Evolutionary conservation across 1,140 invertebrate genomes (phyloP).

Genomic region (Akabosia matsudoensis): DNA sequence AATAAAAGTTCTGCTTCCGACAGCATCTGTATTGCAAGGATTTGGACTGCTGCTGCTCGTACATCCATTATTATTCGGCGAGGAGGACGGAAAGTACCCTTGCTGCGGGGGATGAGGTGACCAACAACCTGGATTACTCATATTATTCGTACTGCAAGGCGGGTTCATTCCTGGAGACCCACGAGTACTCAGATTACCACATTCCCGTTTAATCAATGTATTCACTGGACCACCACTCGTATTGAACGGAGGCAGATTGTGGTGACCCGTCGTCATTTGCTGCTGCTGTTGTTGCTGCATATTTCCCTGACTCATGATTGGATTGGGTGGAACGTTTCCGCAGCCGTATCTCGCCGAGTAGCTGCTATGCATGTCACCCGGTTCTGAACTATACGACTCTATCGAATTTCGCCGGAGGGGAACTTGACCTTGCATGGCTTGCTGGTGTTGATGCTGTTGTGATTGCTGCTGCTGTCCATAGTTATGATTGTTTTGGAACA

Average conservation of each 20-base stretch:
- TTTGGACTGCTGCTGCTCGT: constrained; percentile 13
- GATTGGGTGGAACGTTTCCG: constrained; percentile 2
- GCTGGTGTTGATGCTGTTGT: constrained; percentile 27
- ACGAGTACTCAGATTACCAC: background rate
- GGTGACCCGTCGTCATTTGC: background rate
- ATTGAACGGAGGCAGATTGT: background rate
- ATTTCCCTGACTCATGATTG: background rate
- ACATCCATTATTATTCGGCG: background rate
- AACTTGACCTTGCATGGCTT: constrained; percentile 19
- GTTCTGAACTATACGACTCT: constrained; percentile 44
- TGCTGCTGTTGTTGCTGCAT: background rate
- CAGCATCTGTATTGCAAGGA: background rate
- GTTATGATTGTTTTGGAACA: constrained; percentile 6
- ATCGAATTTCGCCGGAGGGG: constrained; percentile 44
- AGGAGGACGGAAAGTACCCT: constrained; percentile 5
- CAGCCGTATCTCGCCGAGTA: constrained; percentile 40
- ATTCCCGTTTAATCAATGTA: background rate
- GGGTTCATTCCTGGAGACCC: background rate
- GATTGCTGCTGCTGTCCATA: constrained; percentile 20
- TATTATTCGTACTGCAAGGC: background rate
- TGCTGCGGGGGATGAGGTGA: constrained; percentile 3
- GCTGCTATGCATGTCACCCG: constrained; percentile 26
- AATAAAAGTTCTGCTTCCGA: background rate
- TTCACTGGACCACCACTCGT: too few species aligned
- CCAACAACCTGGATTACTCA: background rate